Conservation (phyloP, 2,888 invertebrate genomes). For the Oligia latruncula region DNA sequence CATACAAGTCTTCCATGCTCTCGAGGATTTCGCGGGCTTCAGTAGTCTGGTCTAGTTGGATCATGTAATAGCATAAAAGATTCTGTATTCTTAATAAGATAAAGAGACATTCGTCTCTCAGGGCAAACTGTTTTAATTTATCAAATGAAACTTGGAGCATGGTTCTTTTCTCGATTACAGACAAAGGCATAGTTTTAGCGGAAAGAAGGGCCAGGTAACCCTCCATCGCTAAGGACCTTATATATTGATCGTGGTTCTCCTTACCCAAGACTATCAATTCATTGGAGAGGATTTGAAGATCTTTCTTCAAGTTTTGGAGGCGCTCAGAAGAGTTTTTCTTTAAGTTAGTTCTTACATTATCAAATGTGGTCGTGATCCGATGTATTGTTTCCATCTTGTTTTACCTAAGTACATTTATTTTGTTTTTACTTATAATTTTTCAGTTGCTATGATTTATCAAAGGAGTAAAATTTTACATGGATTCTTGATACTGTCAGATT, state of each 20-base stretch:
- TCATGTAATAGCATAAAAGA: slow-evolving; percentile 89
- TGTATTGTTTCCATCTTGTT: slow-evolving; percentile 79
- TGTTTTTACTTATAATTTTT: slow-evolving; percentile 51
- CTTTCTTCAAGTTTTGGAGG: slow-evolving; percentile 78
- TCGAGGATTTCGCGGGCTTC: slow-evolving; percentile 87
- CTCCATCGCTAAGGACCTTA: slow-evolving; percentile 85
- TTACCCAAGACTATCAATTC: slow-evolving; percentile 82
- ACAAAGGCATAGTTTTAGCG: slow-evolving; percentile 81
- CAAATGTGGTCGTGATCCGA: slow-evolving; percentile 80
- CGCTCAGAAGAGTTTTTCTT: slow-evolving; percentile 81
- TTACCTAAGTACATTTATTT: slow-evolving; percentile 9
- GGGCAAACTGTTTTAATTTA: slow-evolving; percentile 79
- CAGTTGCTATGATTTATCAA: slow-evolving; percentile 22
- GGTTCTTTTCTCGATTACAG: slow-evolving; percentile 80
- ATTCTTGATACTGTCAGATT: slow-evolving; percentile 50
- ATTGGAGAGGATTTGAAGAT: slow-evolving; percentile 78
- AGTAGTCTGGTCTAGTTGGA: slow-evolving; percentile 87
- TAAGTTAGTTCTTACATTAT: slow-evolving; percentile 77
- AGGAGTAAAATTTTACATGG: slow-evolving; percentile 45
- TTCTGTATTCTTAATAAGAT: slow-evolving; percentile 90
- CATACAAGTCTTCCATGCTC: slow-evolving; percentile 85
- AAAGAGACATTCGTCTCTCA: slow-evolving; percentile 85
- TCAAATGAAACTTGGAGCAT: slow-evolving; percentile 79
- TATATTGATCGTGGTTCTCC: slow-evolving; percentile 80
- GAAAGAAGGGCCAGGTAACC: slow-evolving; percentile 83